Conservation (phyloP, 1,140 invertebrate genomes). For the Latrodectus geometricus region DNA sequence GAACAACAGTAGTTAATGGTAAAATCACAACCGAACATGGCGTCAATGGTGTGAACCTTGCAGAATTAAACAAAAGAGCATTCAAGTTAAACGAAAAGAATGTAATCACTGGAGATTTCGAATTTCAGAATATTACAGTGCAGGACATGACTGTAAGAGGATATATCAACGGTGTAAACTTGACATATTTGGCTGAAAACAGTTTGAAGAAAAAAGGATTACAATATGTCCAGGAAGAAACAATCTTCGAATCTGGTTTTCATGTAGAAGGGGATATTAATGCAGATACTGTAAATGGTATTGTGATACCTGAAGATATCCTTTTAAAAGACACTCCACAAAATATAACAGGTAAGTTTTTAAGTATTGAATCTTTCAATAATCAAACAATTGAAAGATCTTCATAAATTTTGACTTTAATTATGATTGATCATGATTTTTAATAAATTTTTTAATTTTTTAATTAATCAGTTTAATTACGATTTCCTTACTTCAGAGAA, state of each 20-base stretch:
- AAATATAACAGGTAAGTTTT: constrained; percentile 30
- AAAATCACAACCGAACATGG: constrained; percentile 22
- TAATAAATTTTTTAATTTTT: too few relatives aligned
- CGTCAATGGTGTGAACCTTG: constrained; percentile 23
- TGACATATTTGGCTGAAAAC: constrained; percentile 27
- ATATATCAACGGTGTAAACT: constrained; percentile 44
- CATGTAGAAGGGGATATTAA: constrained; percentile 44
- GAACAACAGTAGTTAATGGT: neutral
- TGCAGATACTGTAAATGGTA: constrained; percentile 25
- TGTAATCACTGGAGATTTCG: neutral
- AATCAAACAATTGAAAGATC: too few relatives aligned
- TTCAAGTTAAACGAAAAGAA: constrained; percentile 22
- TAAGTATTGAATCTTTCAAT: neutral
- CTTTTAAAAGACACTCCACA: constrained; percentile 16
- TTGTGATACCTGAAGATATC: constrained; percentile 8
- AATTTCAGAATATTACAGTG: constrained; percentile 20
- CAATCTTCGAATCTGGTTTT: constrained; percentile 33
- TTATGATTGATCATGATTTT: too few relatives aligned
- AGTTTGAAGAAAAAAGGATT: constrained; percentile 17
- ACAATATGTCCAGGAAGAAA: constrained; percentile 16
- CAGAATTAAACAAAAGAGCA: constrained; percentile 19
- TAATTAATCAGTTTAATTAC: too few relatives aligned
- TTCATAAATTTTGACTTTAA: neutral
- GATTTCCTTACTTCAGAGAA: too few relatives aligned
- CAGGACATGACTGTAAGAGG: constrained; percentile 14